Conservation (phyloP, 2,888 invertebrate species). For the Heliothis peltigera region DNA sequence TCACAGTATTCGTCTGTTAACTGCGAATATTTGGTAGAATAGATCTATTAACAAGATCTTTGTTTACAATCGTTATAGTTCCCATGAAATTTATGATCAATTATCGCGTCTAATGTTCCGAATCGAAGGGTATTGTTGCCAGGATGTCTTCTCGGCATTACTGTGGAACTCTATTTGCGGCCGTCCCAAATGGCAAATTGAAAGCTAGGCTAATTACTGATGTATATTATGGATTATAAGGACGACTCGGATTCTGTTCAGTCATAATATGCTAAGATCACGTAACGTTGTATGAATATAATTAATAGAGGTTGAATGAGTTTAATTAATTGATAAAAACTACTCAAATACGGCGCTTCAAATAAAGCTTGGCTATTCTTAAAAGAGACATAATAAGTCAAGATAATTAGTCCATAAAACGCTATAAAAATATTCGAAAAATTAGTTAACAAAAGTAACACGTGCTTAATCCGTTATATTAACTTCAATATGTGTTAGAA, state of each 20-base stretch:
- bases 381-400: no score
- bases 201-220: constrained; percentile 31
- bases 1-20: constrained; percentile 23
- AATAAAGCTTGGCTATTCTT: no score
- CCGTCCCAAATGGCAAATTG: constrained; percentile 35
- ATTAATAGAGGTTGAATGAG: no score
- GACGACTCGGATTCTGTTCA: background rate
- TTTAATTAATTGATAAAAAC: no score
- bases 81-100: constrained; percentile 53
- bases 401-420: no score
- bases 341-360: no score
- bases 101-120: constrained; percentile 41
- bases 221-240: constrained; percentile 8
- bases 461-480: no score
- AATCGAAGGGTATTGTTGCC: constrained; percentile 36
- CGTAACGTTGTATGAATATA: no score
- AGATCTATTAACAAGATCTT: constrained; percentile 42
- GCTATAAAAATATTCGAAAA: no score
- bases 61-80: constrained; percentile 51
- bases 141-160: constrained; percentile 27
- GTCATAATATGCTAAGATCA: constrained; percentile 6
- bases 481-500: no score
- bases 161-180: constrained; percentile 33
- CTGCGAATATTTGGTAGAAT: constrained; percentile 25
- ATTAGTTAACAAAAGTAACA: no score